Evolutionary conservation across 2,797 vertebrate species (phyloP), one percentile per base, ranked within the genome.

Genomic region (Galaxias olidus): DNA sequence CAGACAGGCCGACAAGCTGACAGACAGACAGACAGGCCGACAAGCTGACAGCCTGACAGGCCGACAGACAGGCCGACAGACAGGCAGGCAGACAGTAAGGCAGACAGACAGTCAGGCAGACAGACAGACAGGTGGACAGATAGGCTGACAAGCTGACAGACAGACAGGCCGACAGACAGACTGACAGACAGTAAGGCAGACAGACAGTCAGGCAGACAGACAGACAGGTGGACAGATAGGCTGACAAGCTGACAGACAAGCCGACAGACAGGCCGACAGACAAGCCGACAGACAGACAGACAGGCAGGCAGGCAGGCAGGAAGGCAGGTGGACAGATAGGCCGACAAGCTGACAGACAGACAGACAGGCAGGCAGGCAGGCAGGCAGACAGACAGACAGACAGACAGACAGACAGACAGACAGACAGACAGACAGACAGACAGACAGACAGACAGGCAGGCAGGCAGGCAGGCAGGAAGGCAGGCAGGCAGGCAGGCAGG

Each of bases 301-400:
- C 12, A 40, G 40, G 15, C 18, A 40, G 49, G 19, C 42, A 52
- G 41, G 52, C 53, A 65, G 20, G 57, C 20, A 65, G 20, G 49
- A 53, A 9, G 19, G 13, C 40, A 15, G 13, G 13, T 7, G 18
- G 44, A 15, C 4, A 43, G 9, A 12, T 13, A 53, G 8, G n/a
- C n/a, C n/a, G n/a, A 53, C 8, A 61, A 14, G 50, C 13, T 13
- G 14, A 20, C 8, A 46, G 42, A 18, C 49, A 50, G 60, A 13
- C 15, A 51, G 30, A 71, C 30, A 45, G 45, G 57, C 61, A 54
- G n/a, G n/a, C n/a, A n/a, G n/a, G n/a, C n/a, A n/a, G n/a, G n/a
- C n/a, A n/a, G 17, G 11, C 10, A 6, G 19, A 53, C 51, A 55
- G 53, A 55, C 15, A 57, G 41, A 57, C 20, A 63, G 52, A 54